phyloP scores from a whole-genome alignment of 1,140 invertebrate genomes.

The Leguminivora glycinivorella region DNA sequence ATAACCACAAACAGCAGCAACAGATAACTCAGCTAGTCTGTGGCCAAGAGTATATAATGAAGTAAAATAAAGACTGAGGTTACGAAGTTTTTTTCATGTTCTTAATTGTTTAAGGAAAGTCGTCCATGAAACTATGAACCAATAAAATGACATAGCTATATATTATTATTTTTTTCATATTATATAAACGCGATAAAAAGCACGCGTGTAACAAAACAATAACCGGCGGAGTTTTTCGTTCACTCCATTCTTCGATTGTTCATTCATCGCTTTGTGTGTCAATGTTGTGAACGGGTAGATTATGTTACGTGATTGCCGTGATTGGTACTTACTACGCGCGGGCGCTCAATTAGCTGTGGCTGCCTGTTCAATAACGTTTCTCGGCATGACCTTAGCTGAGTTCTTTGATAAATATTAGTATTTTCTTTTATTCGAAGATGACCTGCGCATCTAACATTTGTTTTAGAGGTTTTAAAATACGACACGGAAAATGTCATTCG shows the following conservation, averaged over 20 bases:
- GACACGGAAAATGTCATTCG: too few species aligned
- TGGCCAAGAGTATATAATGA: too few species aligned
- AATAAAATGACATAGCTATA: too few species aligned
- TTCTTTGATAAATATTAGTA: not conserved
- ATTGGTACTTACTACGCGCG: conserved; percentile 9
- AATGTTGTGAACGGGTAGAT: conserved; percentile 17
- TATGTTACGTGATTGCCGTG: conserved; percentile 26
- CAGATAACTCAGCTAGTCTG: too few species aligned
- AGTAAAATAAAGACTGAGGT: not conserved
- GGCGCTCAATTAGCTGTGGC: conserved; percentile 17
- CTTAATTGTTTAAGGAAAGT: too few species aligned
- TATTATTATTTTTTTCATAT: not conserved
- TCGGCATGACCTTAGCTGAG: not conserved
- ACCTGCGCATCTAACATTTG: too few species aligned
- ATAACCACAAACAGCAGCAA: too few species aligned
- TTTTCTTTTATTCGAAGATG: too few species aligned
- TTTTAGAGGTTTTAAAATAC: too few species aligned
- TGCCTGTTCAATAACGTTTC: not conserved
- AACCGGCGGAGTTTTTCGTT: not conserved
- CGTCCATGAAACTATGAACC: too few species aligned
- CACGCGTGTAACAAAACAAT: not conserved
- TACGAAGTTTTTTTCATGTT: too few species aligned
- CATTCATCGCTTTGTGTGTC: conserved; percentile 24
- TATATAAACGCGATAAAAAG: not conserved
- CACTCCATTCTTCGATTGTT: conserved; percentile 13